A percentile compares a stretch with the other conserved stretches of the same genome.
Conservation (phyloP, 2,113 vertebrate species). For the Odontophorus gujanensis region DNA sequence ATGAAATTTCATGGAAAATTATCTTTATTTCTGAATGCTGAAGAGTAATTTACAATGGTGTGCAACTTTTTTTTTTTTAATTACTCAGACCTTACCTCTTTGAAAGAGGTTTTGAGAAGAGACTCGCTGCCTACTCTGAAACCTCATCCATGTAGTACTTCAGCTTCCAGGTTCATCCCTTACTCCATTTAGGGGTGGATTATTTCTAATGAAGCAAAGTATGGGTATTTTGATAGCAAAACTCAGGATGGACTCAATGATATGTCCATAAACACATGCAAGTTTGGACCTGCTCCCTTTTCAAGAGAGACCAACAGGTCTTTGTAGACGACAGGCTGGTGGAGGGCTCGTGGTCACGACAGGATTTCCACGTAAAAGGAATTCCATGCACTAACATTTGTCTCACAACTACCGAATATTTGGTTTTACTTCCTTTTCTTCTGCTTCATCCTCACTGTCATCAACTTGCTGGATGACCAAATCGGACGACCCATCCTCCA, state of each 20-base stretch:
- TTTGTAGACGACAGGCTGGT: constrained; percentile 21
- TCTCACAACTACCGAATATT: constrained; percentile 75
- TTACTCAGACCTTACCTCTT: neutral
- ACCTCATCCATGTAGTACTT: neutral
- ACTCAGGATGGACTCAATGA: constrained; percentile 31
- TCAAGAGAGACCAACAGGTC: constrained; percentile 17
- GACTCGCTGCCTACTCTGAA: constrained; percentile 21
- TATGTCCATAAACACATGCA: constrained; percentile 74
- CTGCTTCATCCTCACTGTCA: constrained; percentile 91
- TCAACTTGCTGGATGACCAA: constrained; percentile 96
- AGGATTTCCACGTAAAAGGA: neutral
- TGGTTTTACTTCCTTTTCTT: constrained; percentile 81
- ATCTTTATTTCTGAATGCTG: neutral
- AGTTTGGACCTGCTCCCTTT: neutral
- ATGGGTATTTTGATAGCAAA: constrained; percentile 13
- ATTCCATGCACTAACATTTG: neutral
- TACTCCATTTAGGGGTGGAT: constrained; percentile 18
- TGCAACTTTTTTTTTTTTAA: constrained; percentile 37
- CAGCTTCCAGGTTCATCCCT: neutral
- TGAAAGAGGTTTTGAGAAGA: constrained; percentile 50
- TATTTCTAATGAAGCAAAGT: constrained; percentile 37
- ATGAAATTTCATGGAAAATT: neutral
- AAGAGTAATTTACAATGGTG: constrained; percentile 1
- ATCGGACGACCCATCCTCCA: constrained; percentile 91
- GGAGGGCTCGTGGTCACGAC: neutral